Evolutionary conservation across 2,888 invertebrate species (phyloP).

Genomic region (Exephanes ischioxanthus): DNA sequence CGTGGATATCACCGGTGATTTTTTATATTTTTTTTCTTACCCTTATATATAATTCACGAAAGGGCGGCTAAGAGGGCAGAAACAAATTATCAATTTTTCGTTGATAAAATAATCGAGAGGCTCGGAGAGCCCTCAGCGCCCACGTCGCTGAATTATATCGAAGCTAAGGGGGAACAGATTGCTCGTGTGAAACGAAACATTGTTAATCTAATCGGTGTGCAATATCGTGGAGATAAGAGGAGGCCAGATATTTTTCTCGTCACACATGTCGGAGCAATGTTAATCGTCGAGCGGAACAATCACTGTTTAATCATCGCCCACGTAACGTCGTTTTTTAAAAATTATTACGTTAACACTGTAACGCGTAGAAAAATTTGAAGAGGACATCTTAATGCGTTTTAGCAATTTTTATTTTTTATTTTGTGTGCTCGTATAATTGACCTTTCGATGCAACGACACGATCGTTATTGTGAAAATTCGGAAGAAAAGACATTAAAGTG

Average conservation of each 20-base stretch:
- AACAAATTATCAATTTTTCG: slow-evolving; percentile 5
- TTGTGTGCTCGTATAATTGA: no score
- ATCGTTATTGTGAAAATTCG: no score
- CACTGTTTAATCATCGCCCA: slow-evolving; percentile 40
- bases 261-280: slow-evolving; percentile 19
- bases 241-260: slow-evolving; percentile 3
- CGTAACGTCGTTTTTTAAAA: slow-evolving; percentile 20
- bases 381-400: background rate
- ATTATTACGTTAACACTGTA: background rate
- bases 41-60: slow-evolving; percentile 16
- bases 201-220: slow-evolving; percentile 60
- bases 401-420: no score
- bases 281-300: slow-evolving; percentile 53
- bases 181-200: slow-evolving; percentile 41
- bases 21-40: background rate
- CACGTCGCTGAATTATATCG: slow-evolving; percentile 30
- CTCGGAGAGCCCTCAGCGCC: slow-evolving; percentile 20
- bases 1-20: slow-evolving; percentile 20
- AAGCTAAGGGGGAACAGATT: slow-evolving; percentile 42
- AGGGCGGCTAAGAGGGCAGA: background rate
- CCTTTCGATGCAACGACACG: no score
- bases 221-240: slow-evolving; percentile 50
- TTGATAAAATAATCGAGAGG: slow-evolving; percentile 18
- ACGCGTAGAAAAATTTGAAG: background rate
- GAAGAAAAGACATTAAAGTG: no score